Evolutionary conservation across 53 echinoderm and acorn worm genomes (phyloP).

Genomic region (Henricia sp.): DNA sequence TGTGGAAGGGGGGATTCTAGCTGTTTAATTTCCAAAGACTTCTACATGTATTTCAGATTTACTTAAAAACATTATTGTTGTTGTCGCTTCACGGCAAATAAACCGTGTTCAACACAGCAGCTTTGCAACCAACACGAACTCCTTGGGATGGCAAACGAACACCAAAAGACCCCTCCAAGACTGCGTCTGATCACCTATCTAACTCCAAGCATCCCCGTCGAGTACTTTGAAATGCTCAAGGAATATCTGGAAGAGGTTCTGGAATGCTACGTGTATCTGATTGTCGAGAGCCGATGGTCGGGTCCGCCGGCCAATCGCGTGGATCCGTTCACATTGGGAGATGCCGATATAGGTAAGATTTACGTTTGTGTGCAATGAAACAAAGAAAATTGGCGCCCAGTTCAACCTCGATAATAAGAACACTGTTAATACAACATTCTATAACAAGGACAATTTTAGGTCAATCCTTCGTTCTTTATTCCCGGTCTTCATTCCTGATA

Average conservation of each 20-base stretch:
- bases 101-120: too few species aligned
- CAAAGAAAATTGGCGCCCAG: background rate
- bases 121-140: too few species aligned
- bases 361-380: background rate
- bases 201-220: slow-evolving; percentile 71
- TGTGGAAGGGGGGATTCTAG: too few species aligned
- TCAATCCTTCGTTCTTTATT: too few species aligned
- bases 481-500: too few species aligned
- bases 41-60: too few species aligned
- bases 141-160: background rate
- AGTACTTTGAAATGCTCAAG: slow-evolving; percentile 70
- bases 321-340: slow-evolving; percentile 80
- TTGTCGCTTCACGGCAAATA: too few species aligned
- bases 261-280: slow-evolving; percentile 69
- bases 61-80: too few species aligned
- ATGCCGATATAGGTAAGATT: slow-evolving; percentile 80
- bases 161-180: background rate
- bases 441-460: too few species aligned
- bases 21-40: too few species aligned
- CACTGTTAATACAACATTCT: too few species aligned
- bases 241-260: slow-evolving; percentile 84
- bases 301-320: slow-evolving; percentile 74
- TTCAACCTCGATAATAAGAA: too few species aligned
- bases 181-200: slow-evolving; percentile 87
- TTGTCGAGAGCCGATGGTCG: slow-evolving; percentile 76